Evolutionary conservation across 2,113 vertebrate species (phyloP).

Genomic region (Crotalus viridis): DNA sequence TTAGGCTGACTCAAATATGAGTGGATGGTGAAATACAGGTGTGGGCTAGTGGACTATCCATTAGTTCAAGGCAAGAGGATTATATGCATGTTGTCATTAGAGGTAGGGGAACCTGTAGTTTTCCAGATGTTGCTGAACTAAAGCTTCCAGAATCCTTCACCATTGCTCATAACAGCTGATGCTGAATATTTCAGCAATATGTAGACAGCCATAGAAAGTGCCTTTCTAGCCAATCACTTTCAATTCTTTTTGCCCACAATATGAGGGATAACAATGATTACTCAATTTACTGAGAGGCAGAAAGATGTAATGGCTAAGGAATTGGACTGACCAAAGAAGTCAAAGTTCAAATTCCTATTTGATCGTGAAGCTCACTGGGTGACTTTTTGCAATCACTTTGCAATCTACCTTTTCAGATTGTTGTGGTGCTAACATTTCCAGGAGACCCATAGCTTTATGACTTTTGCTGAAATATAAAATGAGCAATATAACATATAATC

Average conservation of each 20-base stretch:
- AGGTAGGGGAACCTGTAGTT: neutral
- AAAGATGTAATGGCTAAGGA: neutral
- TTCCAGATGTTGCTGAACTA: neutral
- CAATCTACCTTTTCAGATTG: neutral
- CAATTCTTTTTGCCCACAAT: neutral
- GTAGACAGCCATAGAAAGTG: neutral
- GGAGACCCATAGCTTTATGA: neutral
- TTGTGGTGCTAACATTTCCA: neutral
- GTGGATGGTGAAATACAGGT: neutral
- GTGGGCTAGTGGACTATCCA: neutral
- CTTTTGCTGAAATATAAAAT: neutral
- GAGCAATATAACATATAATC: neutral
- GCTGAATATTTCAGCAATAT: neutral
- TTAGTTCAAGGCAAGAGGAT: neutral
- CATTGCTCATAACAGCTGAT: neutral
- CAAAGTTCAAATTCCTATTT: neutral
- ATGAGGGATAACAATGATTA: neutral
- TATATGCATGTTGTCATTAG: neutral
- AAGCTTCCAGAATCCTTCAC: neutral
- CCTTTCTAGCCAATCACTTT: neutral
- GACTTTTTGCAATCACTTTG: neutral
- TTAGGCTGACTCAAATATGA: neutral
- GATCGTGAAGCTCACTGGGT: neutral
- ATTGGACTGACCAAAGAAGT: neutral
- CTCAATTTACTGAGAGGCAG: neutral